Evolutionary conservation across 1,140 invertebrate species (phyloP), one percentile per base, ranked within the genome.

Genomic region (Helicoverpa zea): DNA sequence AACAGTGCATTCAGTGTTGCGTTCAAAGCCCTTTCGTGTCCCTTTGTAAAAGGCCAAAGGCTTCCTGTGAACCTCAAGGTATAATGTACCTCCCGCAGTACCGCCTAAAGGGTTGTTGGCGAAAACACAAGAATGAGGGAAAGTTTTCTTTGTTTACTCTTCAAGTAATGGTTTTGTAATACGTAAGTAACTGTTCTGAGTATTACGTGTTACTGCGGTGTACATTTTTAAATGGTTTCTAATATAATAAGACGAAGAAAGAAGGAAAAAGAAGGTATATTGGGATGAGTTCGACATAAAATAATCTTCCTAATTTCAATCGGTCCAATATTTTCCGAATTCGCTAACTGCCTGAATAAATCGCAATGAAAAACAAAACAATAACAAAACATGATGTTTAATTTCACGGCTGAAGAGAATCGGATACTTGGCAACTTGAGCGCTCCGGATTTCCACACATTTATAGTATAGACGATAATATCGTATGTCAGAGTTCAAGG

Each of bases 91-190:
- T 14, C 13, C 11, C 35, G n/a, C n/a, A n/a, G n/a, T n/a, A n/a
- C n/a, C n/a, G 61, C 14, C 47, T 49, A 49, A 23, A 12, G n/a
- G 43, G 43, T 68, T 68, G 64, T 68, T 49, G 43, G 11, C 64
- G 64, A 68, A 68, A 68, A 68, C 43, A 49, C 9, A 68, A 68
- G 47, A 68, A 68, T 13, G 43, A 68, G n/a, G 64, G 43, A 68
- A 68, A 49, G n/a, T 66, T 49, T 68, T 49, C n/a, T 49, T 23
- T 68, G 43, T 68, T 43, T 49, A 16, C 14, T 4, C 14, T 18
- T 47, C 2, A 16, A n/a, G 14, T 68, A 16, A 68, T 47, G 43
- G 43, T 47, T 10, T 5, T 35, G 11, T 49, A 68, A 13, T 47
- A 16, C n/a, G 14, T 56, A 58, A 43, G 5, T 43, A 9, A 43